Conservation (phyloP, 2,113 vertebrate species). For the Tragulus kanchil region DNA sequence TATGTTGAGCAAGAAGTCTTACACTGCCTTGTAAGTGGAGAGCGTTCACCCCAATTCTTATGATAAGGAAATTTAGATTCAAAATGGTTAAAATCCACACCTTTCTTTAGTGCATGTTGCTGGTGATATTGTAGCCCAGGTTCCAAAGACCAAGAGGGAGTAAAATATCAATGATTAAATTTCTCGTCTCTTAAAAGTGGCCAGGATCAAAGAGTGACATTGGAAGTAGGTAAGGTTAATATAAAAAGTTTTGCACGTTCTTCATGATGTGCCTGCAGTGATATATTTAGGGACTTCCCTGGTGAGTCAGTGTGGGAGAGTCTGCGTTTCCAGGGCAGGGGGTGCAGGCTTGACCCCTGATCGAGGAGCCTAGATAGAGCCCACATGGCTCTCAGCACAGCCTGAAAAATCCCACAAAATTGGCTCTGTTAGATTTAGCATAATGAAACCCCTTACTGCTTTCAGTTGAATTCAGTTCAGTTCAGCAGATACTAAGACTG, state of each 20-base stretch:
- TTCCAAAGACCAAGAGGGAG: neutral
- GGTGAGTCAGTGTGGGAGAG: neutral
- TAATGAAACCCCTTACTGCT: neutral
- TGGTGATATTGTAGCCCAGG: neutral
- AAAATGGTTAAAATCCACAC: no score
- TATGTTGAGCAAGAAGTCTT: neutral
- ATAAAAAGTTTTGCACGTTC: neutral
- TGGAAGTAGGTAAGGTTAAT: neutral
- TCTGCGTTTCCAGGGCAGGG: neutral
- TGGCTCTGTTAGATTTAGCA: no score
- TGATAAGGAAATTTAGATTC: neutral
- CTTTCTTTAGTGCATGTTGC: rapidly evolving
- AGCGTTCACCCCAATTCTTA: neutral
- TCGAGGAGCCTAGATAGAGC: neutral
- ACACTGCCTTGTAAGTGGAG: neutral
- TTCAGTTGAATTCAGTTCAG: neutral
- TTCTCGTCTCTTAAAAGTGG: neutral
- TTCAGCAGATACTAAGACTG: neutral
- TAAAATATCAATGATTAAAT: neutral
- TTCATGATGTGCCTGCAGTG: neutral
- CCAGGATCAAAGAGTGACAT: neutral
- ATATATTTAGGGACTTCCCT: rapidly evolving
- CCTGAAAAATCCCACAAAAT: neutral
- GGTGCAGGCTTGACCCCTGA: neutral
- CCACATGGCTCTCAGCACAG: neutral